Percentiles rank a stretch among this genome's conserved stretches.
Evolutionary conservation across 2,888 invertebrate species (phyloP).

Genomic region (Acanthosepion lycidas): DNA sequence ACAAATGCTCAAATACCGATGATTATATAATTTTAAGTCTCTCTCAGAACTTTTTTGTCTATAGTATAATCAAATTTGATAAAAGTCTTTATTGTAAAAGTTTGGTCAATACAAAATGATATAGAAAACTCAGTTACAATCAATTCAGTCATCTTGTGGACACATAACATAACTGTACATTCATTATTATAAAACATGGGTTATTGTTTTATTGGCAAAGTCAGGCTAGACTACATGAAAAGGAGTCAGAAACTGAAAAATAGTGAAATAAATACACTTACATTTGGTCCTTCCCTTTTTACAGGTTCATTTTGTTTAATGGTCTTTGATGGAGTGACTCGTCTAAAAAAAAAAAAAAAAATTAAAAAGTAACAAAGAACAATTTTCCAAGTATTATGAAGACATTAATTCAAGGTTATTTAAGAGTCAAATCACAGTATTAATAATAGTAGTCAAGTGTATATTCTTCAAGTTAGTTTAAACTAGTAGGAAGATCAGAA

Average conservation of each 20-base stretch:
- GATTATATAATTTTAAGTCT: no score
- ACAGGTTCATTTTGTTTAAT: constrained; percentile 65
- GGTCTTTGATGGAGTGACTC: constrained; percentile 71
- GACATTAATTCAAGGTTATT: neutral
- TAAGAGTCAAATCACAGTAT: neutral
- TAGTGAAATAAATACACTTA: constrained; percentile 53
- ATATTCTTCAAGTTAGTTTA: neutral
- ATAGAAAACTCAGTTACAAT: no score
- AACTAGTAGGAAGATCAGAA: neutral
- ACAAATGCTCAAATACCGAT: no score
- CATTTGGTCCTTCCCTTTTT: constrained; percentile 74
- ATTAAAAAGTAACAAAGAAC: constrained; percentile 17
- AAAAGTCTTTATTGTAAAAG: no score
- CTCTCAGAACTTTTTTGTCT: no score
- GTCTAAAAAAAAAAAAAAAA: constrained; percentile 56
- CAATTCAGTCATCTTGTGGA: no score
- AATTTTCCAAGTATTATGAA: neutral
- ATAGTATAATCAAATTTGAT: no score
- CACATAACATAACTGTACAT: no score
- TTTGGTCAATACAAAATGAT: no score
- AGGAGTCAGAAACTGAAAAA: neutral
- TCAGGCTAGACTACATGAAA: neutral
- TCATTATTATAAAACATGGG: neutral
- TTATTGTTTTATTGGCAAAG: neutral
- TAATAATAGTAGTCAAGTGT: neutral